Evolutionary conservation across 2,888 invertebrate genomes (phyloP).

Genomic region (Sialis lutaria): DNA sequence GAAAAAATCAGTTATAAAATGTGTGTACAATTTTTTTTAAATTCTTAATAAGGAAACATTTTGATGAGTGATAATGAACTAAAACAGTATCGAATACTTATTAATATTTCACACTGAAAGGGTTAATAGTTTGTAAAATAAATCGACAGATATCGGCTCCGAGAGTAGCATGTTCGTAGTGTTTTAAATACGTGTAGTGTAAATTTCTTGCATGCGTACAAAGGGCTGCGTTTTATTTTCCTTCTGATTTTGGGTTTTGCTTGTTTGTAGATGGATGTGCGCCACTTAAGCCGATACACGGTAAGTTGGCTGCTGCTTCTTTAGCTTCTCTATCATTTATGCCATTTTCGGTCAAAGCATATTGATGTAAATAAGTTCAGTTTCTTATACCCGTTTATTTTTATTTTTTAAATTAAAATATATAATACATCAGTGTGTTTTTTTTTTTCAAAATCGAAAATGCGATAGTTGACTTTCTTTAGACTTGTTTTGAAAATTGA

Average conservation of each 20-base stretch:
- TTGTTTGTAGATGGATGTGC: conserved; percentile 28
- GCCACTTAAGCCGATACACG: conserved; percentile 29
- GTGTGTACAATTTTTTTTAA: too few species aligned
- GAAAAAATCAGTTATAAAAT: too few species aligned
- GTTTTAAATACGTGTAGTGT: background rate
- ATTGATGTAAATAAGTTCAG: background rate
- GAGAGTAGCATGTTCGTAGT: too few species aligned
- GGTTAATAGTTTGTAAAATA: too few species aligned
- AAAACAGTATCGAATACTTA: too few species aligned
- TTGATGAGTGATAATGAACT: too few species aligned
- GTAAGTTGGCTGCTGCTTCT: conserved; percentile 20
- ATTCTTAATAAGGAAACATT: too few species aligned
- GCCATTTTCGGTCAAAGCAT: conserved; percentile 5
- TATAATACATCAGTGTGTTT: background rate
- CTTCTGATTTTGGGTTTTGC: conserved; percentile 18
- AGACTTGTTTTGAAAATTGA: too few species aligned
- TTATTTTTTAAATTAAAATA: background rate
- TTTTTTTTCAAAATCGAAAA: background rate
- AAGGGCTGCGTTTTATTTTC: conserved; percentile 11
- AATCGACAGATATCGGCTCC: too few species aligned
- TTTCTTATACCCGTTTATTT: background rate
- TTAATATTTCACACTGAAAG: too few species aligned
- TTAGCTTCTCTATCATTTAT: conserved; percentile 7
- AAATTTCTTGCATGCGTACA: background rate
- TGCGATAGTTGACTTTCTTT: too few species aligned